Percentiles rank a stretch among this genome's conserved stretches.
phyloP scores from a whole-genome alignment of 2,113 vertebrate species.

The Chlorocebus sabaeus region DNA sequence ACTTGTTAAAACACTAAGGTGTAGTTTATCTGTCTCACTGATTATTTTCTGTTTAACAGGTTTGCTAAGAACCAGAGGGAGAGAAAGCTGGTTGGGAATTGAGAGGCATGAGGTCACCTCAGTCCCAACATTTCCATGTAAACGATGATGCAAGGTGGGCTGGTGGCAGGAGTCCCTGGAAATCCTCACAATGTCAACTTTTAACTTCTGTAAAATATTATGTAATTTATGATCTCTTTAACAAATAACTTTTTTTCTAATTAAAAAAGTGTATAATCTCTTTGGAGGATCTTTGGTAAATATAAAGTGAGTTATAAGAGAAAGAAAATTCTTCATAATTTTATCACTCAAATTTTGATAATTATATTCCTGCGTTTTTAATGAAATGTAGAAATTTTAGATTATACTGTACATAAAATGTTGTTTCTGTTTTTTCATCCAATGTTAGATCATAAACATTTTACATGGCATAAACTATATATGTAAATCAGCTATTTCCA shows the following conservation, averaged over 20 bases:
- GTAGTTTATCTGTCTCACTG: neutral
- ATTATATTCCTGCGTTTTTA: neutral
- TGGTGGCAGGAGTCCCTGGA: neutral
- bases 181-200: neutral
- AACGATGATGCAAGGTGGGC: too few species aligned
- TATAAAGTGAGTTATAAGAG: neutral
- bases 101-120: too few species aligned
- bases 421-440: neutral
- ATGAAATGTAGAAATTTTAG: neutral
- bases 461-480: neutral
- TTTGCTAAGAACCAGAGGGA: accelerated
- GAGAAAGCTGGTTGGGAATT: neutral
- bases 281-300: neutral
- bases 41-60: neutral
- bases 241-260: neutral
- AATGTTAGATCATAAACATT: neutral
- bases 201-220: neutral
- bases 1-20: neutral
- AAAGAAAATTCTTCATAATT: neutral
- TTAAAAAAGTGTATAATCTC: neutral
- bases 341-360: neutral
- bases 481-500: neutral
- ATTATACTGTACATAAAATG: neutral
- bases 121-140: too few species aligned
- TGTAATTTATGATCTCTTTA: neutral